These are phyloP conservation scores for Cactoblastis cactorum DNA, from an alignment of 2,888 invertebrate species.

Conservation along the genomic window DNA sequence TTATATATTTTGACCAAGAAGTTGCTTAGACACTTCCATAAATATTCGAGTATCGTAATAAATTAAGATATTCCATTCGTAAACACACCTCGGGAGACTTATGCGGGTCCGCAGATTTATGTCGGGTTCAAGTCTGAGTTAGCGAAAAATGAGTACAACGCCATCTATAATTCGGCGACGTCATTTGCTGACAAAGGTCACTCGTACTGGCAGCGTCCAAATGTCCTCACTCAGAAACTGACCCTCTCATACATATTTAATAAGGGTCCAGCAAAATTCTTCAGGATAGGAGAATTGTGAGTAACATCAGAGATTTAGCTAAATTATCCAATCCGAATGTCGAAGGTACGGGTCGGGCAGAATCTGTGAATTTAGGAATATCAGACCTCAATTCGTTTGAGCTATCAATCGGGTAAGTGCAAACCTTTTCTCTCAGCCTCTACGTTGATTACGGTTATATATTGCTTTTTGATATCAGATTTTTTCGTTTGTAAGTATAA, in stretches of 20 bases:
- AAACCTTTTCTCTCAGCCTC: not conserved
- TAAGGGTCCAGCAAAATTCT: constrained; percentile 29
- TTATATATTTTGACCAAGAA: not conserved
- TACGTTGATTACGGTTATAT: not conserved
- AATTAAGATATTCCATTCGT: constrained; percentile 48
- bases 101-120: constrained; percentile 57
- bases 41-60: constrained; percentile 32
- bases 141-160: constrained; percentile 49
- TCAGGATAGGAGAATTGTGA: constrained; percentile 35
- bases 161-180: constrained; percentile 48
- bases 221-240: constrained; percentile 46
- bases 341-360: constrained; percentile 16
- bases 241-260: constrained; percentile 61
- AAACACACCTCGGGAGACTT: constrained; percentile 46
- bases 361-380: constrained; percentile 10
- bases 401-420: constrained; percentile 3
- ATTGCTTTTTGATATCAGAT: not conserved
- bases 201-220: constrained; percentile 43
- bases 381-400: constrained; percentile 5
- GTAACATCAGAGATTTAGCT: constrained; percentile 35
- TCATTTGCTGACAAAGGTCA: constrained; percentile 65
- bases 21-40: not conserved
- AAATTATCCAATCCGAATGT: constrained; percentile 21
- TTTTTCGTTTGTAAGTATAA: no score
- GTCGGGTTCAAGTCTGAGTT: constrained; percentile 42